Evolutionary conservation across 2,797 vertebrate species (phyloP), one percentile per base, ranked within the genome.

Genomic region (Gallinago solitaria): DNA sequence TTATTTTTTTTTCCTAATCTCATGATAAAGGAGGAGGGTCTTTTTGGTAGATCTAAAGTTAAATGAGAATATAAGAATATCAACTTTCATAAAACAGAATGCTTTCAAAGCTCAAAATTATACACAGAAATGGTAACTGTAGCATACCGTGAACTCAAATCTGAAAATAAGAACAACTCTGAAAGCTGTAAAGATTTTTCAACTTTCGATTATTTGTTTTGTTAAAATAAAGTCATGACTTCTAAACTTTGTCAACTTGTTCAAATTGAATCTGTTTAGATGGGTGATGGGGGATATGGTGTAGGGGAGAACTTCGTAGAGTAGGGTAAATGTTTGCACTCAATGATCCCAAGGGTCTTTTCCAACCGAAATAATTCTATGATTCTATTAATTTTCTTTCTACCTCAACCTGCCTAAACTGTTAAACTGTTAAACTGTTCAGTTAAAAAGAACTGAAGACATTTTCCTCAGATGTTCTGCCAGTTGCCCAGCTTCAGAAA

Each of bases 151-250:
- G n/a, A 50, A 3, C 6, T 70, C 33, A 77, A 61, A 50, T 50
- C 16, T 50, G 53, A 59, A 91, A 84, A 83, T 13, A 64, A 54
- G 75, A 74, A 14, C 13, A 43, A 2, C 1, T 81, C 15, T 80
- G 20, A 71, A 90, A 89, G 6, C 3, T 28, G 9, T 61, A 57
- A 37, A 61, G 11, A 10, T 61, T 75, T 93, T 37, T 2, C 41
- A 71, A 39, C 0, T 25, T 21, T 25, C 27, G 0, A 9, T 27
- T 30, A 4, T 19, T 48, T 21, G 5, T 5, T n/a, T 12, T 32
- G 30, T 61, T 15, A 16, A 35, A 37, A 17, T 41, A 2, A 15
- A 27, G 1, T 28, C 0, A 54, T 7, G 3, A 12, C 0, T 3
- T 83, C 37, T 71, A 33, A 60, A 35, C 41, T 69, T 60, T 75